Conservation (phyloP, 2,888 invertebrate genomes). For the Trichopria drosophilae region DNA sequence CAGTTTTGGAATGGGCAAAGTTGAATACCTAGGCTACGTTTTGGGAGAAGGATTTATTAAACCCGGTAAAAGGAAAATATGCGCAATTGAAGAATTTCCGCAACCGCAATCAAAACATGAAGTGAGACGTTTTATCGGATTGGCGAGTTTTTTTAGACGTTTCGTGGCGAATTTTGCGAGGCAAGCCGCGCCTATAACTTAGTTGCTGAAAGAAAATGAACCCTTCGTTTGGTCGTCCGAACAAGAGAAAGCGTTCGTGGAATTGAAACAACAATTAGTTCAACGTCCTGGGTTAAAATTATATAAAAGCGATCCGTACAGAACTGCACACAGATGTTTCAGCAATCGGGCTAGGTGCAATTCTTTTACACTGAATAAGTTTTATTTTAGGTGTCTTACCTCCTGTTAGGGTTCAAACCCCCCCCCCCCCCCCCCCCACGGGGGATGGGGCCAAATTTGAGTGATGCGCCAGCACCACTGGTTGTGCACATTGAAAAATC, state of each 20-base stretch:
- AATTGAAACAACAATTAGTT: neutral
- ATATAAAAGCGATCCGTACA: constrained; percentile 3
- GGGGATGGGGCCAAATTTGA: no score
- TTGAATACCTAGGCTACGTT: constrained; percentile 18
- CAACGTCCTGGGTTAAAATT: constrained; percentile 1
- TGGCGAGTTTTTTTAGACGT: constrained; percentile 14
- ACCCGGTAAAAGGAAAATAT: constrained; percentile 17
- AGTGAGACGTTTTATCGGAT: constrained; percentile 12
- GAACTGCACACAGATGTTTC: no score
- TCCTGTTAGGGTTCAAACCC: no score
- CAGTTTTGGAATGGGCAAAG: constrained; percentile 15
- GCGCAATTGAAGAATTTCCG: constrained; percentile 19
- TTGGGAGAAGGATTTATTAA: constrained; percentile 12
- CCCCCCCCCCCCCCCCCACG: no score
- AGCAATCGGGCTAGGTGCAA: no score
- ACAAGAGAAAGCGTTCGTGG: constrained; percentile 4
- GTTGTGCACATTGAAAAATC: no score
- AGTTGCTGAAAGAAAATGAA: constrained; percentile 14
- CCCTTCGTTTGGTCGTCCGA: neutral
- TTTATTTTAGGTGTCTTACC: no score
- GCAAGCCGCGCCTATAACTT: constrained; percentile 34
- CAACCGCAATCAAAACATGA: neutral
- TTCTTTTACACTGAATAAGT: no score
- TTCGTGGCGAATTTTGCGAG: constrained; percentile 18
- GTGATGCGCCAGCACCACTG: no score